phyloP scores from a whole-genome alignment of 1,140 invertebrate species.

The Trichonephila clavipes region DNA sequence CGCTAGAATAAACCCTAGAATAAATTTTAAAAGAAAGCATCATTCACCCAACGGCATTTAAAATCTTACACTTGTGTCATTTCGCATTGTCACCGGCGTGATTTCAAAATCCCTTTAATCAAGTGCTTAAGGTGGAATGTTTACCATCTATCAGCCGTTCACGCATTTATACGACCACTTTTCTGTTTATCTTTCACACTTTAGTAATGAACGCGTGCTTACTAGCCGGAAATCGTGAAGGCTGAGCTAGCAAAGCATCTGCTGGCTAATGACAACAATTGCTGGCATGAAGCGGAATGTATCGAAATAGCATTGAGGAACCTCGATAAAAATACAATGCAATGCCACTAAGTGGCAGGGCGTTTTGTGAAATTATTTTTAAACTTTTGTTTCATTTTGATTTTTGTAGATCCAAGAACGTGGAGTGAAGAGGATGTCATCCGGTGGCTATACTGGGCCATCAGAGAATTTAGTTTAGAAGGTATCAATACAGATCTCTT shows the following conservation, averaged over 20 bases:
- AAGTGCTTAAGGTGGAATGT: neutral
- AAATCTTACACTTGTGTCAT: neutral
- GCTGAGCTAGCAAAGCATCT: neutral
- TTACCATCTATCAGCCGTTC: neutral
- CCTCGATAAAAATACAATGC: constrained; percentile 1
- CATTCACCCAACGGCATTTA: neutral
- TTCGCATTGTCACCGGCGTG: neutral
- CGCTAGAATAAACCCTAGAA: neutral
- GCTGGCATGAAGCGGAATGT: neutral
- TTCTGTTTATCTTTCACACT: constrained; percentile 4
- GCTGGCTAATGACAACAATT: neutral
- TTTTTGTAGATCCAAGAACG: constrained; percentile 91
- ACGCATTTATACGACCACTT: neutral
- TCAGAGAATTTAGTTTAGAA: constrained; percentile 94
- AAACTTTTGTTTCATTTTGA: too few species aligned
- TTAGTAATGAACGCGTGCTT: neutral
- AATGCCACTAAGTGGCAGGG: neutral
- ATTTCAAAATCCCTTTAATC: neutral
- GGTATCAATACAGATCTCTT: constrained; percentile 86
- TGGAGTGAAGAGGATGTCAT: constrained; percentile 95
- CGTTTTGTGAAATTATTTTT: neutral
- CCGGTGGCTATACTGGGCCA: constrained; percentile 97
- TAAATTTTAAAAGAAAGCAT: neutral
- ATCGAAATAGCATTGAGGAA: neutral
- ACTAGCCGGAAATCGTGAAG: constrained; percentile 5